Evolutionary conservation across 2,888 invertebrate species (phyloP).

Genomic region (Mesorhabditis belari): DNA sequence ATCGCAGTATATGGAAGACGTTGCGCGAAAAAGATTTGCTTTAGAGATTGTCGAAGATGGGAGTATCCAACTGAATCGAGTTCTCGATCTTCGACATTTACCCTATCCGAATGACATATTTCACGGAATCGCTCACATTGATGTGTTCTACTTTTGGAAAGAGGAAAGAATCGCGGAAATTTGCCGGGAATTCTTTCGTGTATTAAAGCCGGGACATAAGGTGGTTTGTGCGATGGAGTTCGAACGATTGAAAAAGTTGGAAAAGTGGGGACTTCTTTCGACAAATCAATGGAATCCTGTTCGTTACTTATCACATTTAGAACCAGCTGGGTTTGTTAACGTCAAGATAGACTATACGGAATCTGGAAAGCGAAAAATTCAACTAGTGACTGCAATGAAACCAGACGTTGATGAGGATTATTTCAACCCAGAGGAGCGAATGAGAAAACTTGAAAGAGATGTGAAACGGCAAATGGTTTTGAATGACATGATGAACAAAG

Average conservation of each 20-base stretch:
- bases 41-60: slow-evolving; percentile 34
- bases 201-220: slow-evolving; percentile 34
- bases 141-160: slow-evolving; percentile 46
- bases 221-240: slow-evolving; percentile 42
- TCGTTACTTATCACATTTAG: slow-evolving; percentile 30
- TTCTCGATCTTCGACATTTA: slow-evolving; percentile 31
- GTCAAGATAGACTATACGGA: slow-evolving; percentile 24
- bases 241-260: slow-evolving; percentile 10
- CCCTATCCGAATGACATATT: slow-evolving; percentile 47
- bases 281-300: slow-evolving; percentile 37
- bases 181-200: slow-evolving; percentile 33
- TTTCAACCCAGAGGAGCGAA: slow-evolving; percentile 14
- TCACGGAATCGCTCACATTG: slow-evolving; percentile 41
- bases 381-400: slow-evolving; percentile 31
- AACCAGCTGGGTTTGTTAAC: slow-evolving; percentile 33
- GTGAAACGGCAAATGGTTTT: slow-evolving; percentile 15
- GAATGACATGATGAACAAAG: slow-evolving; percentile 11
- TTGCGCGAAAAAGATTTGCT: slow-evolving; percentile 23
- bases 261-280: slow-evolving; percentile 21
- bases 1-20: slow-evolving; percentile 42
- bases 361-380: slow-evolving; percentile 19
- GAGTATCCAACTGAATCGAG: slow-evolving; percentile 32
- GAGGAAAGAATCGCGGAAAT: slow-evolving; percentile 30
- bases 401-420: slow-evolving; percentile 1
- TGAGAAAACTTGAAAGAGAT: slow-evolving; percentile 12